Conservation (phyloP, 1,140 invertebrate species). For the Solenopsis invicta region DNA sequence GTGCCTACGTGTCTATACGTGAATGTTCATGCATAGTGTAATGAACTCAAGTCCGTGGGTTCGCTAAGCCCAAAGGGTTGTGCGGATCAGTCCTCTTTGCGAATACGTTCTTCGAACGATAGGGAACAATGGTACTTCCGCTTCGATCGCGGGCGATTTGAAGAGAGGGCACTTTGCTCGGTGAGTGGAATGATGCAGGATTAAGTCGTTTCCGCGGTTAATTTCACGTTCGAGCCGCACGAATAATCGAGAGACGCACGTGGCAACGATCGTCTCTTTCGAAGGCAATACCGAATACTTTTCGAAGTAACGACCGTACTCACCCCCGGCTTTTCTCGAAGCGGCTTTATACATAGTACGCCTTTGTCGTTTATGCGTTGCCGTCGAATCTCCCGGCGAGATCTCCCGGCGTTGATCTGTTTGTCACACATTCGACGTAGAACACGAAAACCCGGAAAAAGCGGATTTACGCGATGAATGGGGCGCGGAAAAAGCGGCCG, state of each 20-base stretch:
- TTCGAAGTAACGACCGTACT: conserved; percentile 24
- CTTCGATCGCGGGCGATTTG: neutral
- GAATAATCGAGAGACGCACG: conserved; percentile 35
- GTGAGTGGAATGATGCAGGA: neutral
- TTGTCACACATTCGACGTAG: neutral
- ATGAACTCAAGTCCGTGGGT: no score
- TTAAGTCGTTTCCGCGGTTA: conserved; percentile 56
- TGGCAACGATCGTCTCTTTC: conserved; percentile 7
- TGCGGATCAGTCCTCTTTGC: no score
- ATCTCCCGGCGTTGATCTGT: neutral
- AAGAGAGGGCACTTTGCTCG: neutral
- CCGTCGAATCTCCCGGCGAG: conserved; percentile 2
- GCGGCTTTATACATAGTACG: conserved; percentile 25
- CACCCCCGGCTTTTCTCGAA: neutral
- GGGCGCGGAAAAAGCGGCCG: conserved; percentile 19
- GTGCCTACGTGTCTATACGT: no score
- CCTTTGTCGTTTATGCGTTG: conserved; percentile 40
- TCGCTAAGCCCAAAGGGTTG: no score
- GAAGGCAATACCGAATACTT: conserved; percentile 35
- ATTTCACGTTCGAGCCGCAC: neutral
- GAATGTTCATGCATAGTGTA: no score
- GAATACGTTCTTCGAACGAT: neutral
- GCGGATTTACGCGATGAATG: conserved; percentile 68
- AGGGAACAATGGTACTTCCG: neutral
- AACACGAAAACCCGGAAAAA: conserved; percentile 71